Conservation (phyloP, 2,113 vertebrate species). For the Dendropsophus ebraccatus region DNA sequence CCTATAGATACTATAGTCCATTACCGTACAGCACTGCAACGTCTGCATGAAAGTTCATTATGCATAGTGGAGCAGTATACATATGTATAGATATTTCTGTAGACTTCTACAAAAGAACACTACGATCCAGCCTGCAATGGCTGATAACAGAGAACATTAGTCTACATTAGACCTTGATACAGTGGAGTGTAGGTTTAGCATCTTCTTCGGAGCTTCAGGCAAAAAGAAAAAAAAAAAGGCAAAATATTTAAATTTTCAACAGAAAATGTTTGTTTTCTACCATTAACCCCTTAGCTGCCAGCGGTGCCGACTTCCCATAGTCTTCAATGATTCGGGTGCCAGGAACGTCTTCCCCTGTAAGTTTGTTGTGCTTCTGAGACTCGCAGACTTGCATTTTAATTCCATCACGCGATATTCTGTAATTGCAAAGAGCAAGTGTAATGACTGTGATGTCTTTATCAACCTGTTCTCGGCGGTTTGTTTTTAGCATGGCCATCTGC, state of each 20-base stretch:
- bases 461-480: slow-evolving; percentile 66
- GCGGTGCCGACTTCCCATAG: neutral
- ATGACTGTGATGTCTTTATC: slow-evolving; percentile 66
- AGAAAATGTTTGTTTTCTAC: neutral
- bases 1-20: no score
- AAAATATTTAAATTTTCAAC: neutral
- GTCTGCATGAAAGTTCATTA: no score
- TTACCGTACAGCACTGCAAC: no score
- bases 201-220: no score
- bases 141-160: neutral
- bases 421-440: slow-evolving; percentile 59
- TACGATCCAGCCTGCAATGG: neutral
- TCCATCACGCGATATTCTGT: slow-evolving; percentile 59
- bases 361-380: slow-evolving; percentile 11
- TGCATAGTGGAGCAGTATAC: no score
- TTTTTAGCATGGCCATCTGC: slow-evolving; percentile 71
- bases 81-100: no score
- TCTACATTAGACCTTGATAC: no score
- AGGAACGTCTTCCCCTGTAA: neutral
- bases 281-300: neutral
- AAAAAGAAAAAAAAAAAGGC: neutral
- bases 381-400: slow-evolving; percentile 40
- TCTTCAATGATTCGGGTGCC: neutral
- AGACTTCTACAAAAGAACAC: no score
- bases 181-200: no score